Evolutionary conservation across 2,888 invertebrate genomes (phyloP).

Genomic region (Leucozona laternaria): DNA sequence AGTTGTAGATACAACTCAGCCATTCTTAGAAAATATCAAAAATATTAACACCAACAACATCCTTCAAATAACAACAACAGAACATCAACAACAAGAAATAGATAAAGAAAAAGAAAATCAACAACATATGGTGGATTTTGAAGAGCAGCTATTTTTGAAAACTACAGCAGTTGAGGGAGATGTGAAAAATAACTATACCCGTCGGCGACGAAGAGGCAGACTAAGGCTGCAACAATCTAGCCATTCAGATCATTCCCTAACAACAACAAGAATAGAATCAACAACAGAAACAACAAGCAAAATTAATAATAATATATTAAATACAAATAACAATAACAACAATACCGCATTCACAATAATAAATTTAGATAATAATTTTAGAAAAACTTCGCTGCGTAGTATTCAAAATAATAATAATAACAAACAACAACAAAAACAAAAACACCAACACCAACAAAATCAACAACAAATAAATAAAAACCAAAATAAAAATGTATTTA

Average conservation of each 20-base stretch:
- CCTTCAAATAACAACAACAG: slow-evolving; percentile 38
- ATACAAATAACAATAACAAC: slow-evolving; percentile 51
- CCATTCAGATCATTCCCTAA: slow-evolving; percentile 31
- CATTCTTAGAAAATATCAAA: slow-evolving; percentile 20
- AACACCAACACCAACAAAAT: slow-evolving; percentile 67
- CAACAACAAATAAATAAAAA: background rate
- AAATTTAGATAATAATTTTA: slow-evolving; percentile 68
- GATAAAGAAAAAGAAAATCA: background rate
- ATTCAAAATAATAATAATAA: slow-evolving; percentile 31
- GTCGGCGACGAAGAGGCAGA: slow-evolving; percentile 82
- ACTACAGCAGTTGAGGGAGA: slow-evolving; percentile 24
- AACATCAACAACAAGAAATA: slow-evolving; percentile 16
- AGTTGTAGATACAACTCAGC: slow-evolving; percentile 11
- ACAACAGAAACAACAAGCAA: slow-evolving; percentile 39
- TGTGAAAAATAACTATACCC: slow-evolving; percentile 79
- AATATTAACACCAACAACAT: slow-evolving; percentile 1
- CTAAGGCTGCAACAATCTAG: slow-evolving; percentile 79
- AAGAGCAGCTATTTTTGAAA: slow-evolving; percentile 40
- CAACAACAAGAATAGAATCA: slow-evolving; percentile 47
- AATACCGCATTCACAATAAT: slow-evolving; percentile 65
- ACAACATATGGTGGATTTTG: background rate
- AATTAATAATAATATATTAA: slow-evolving; percentile 46
- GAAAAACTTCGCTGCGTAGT: slow-evolving; percentile 52
- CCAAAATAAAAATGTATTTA: background rate
- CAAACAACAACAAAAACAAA: slow-evolving; percentile 3